Percentiles rank a stretch among this genome's conserved stretches.
Evolutionary conservation across 2,888 invertebrate species (phyloP).

Genomic region (Aricia artaxerxes): DNA sequence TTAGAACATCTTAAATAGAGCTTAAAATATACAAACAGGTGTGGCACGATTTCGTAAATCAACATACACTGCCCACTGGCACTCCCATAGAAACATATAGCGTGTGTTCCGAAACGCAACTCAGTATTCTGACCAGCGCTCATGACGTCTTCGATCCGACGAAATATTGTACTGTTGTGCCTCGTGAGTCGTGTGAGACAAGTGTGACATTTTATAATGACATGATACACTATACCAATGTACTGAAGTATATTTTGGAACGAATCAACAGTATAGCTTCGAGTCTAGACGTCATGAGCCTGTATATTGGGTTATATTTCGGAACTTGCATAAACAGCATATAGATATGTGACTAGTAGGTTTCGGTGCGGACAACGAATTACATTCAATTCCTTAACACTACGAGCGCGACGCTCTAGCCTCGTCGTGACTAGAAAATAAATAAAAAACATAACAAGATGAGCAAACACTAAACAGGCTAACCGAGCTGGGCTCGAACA

Average conservation of each 20-base stretch:
- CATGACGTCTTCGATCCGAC: not conserved
- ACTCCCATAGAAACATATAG: slow-evolving; percentile 50
- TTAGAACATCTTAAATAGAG: not conserved
- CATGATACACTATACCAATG: not conserved
- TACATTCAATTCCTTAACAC: slow-evolving; percentile 53
- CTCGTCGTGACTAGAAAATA: slow-evolving; percentile 63
- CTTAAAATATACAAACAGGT: slow-evolving; percentile 7
- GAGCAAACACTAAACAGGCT: slow-evolving; percentile 50
- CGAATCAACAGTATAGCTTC: too few species aligned
- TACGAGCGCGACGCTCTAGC: slow-evolving; percentile 51
- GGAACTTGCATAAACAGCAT: slow-evolving; percentile 45
- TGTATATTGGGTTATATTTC: not conserved
- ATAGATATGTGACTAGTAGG: slow-evolving; percentile 64
- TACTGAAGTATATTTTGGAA: not conserved
- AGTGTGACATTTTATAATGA: not conserved
- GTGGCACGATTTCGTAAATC: slow-evolving; percentile 13
- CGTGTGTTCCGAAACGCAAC: not conserved
- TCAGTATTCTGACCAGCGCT: not conserved
- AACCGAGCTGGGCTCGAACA: slow-evolving; percentile 71
- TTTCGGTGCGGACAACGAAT: slow-evolving; percentile 56
- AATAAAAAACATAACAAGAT: slow-evolving; percentile 56
- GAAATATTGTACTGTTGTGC: not conserved
- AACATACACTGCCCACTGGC: not conserved
- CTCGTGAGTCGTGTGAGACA: not conserved
- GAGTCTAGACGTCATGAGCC: not conserved